A percentile compares a stretch with the other conserved stretches of the same genome.
Evolutionary conservation across 2,113 vertebrate species (phyloP).

Genomic region (Mesembrinibis cayennensis): DNA sequence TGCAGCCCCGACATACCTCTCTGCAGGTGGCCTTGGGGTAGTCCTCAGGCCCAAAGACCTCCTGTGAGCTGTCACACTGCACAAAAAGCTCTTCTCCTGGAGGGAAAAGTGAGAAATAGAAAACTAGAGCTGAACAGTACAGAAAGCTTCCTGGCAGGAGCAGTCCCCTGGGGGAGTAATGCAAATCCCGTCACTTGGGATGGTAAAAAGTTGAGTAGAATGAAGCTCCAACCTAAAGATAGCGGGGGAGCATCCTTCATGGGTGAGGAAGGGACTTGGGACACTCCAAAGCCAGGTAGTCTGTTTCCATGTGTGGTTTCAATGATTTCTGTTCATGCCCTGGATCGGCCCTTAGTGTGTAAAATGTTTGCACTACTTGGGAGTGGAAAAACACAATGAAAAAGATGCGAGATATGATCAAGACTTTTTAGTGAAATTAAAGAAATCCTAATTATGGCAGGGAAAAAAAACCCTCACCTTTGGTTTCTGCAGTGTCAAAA

Average conservation of each 20-base stretch:
- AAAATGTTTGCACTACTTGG: background rate
- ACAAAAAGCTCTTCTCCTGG: constrained; percentile 18
- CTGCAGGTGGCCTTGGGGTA: background rate
- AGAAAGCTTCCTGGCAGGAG: constrained; percentile 3
- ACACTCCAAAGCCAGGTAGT: background rate
- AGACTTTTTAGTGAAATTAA: background rate
- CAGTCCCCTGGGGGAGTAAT: background rate
- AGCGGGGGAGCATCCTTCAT: background rate
- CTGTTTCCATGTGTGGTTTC: background rate
- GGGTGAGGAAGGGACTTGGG: background rate
- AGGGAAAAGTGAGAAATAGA: background rate
- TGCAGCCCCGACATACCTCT: rapidly evolving
- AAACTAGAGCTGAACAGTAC: background rate
- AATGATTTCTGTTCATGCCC: background rate
- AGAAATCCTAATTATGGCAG: constrained; percentile 25
- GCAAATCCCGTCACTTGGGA: background rate
- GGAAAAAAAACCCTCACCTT: background rate
- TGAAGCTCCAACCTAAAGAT: background rate
- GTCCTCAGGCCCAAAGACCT: constrained; percentile 22
- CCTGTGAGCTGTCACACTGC: background rate
- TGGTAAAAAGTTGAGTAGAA: background rate
- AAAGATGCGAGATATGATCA: background rate
- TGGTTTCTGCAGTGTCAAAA: background rate
- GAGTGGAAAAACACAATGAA: rapidly evolving
- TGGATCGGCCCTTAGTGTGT: background rate